phyloP scores from a whole-genome alignment of 2,888 invertebrate genomes.

The Minunthozetes semirufus region DNA sequence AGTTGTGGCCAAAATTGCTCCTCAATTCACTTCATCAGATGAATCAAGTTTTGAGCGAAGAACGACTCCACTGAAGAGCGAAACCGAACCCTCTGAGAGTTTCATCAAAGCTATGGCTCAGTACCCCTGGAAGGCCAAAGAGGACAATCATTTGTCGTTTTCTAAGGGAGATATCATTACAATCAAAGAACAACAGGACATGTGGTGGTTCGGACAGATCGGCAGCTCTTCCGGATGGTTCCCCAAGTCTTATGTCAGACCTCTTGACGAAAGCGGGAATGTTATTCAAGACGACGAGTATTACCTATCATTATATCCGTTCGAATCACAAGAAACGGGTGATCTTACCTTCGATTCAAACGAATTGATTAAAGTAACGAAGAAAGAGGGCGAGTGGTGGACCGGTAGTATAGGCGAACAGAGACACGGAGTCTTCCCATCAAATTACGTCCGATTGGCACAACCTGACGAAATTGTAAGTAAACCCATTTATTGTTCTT shows the following conservation, averaged over 20 bases:
- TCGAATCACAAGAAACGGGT: constrained; percentile 77
- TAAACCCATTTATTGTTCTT: not conserved
- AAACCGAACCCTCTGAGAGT: not conserved
- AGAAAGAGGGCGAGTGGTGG: constrained; percentile 98
- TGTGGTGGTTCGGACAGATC: constrained; percentile 60
- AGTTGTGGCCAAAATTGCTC: constrained; percentile 39
- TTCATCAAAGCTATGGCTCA: constrained; percentile 50
- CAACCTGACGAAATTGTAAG: constrained; percentile 45
- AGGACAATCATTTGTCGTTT: constrained; percentile 57
- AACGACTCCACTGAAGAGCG: constrained; percentile 39
- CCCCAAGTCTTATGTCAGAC: constrained; percentile 56
- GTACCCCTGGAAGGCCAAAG: constrained; percentile 58
- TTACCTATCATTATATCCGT: constrained; percentile 82
- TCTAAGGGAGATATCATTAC: constrained; percentile 57
- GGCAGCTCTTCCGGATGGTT: constrained; percentile 57
- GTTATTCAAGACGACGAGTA: constrained; percentile 54
- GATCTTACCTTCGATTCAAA: constrained; percentile 80
- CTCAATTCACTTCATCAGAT: not conserved
- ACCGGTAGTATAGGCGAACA: constrained; percentile 77
- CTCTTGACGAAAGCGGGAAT: constrained; percentile 40
- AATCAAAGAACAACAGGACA: constrained; percentile 58
- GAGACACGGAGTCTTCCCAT: constrained; percentile 83
- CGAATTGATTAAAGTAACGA: constrained; percentile 75
- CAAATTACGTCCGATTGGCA: constrained; percentile 70
- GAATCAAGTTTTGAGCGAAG: constrained; percentile 39